Conservation (phyloP, 2,797 vertebrate species). For the Enteromius fasciolatus region DNA sequence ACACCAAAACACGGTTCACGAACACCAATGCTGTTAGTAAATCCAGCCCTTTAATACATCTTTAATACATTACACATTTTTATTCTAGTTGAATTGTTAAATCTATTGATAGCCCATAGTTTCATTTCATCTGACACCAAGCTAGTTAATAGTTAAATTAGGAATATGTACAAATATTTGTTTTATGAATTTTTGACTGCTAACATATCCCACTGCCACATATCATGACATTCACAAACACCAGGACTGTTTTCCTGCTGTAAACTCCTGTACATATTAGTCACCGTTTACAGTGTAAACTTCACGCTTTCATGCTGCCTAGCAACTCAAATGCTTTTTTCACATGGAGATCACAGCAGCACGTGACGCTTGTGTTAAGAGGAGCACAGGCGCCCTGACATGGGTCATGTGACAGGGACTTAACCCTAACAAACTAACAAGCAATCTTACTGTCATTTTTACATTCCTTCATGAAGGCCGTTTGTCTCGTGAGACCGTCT, state of each 20-base stretch:
- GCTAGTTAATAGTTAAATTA: background rate
- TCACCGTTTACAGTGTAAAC: background rate
- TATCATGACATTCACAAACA: background rate
- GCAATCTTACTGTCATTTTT: background rate
- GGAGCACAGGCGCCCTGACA: background rate
- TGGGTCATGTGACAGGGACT: background rate
- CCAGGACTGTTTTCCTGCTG: background rate
- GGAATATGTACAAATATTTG: too few relatives aligned
- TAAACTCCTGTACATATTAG: background rate
- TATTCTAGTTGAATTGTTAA: background rate
- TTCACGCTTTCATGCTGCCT: background rate
- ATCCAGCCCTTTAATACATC: too few relatives aligned
- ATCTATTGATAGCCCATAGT: background rate
- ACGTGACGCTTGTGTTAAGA: background rate
- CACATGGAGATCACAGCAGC: background rate
- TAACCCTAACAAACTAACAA: slow-evolving; percentile 2
- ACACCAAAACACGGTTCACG: background rate
- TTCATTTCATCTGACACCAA: background rate
- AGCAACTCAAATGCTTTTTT: background rate
- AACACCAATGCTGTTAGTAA: too few relatives aligned
- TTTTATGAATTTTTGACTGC: background rate
- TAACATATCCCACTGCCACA: background rate
- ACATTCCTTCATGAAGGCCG: background rate
- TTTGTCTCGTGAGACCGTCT: background rate
- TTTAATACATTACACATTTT: background rate